Percentiles rank a stretch among this genome's conserved stretches.
phyloP scores from a whole-genome alignment of 2,888 invertebrate species.

The Pseudococcus viburni region DNA sequence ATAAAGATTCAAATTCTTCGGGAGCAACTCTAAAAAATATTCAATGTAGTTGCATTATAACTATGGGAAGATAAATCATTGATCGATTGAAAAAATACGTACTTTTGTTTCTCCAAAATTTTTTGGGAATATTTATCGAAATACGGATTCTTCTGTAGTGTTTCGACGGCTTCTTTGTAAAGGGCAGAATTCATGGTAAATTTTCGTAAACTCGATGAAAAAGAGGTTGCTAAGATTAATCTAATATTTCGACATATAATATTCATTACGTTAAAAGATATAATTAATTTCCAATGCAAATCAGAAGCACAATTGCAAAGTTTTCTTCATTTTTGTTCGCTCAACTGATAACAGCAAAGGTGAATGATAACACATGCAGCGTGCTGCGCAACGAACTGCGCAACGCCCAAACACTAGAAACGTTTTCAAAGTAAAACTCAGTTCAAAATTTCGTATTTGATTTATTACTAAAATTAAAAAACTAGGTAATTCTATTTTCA shows the following conservation, averaged over 20 bases:
- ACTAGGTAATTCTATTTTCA: too few species aligned
- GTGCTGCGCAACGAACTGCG: neutral
- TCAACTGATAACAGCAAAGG: neutral
- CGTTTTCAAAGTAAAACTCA: too few species aligned
- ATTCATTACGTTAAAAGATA: conserved; percentile 46
- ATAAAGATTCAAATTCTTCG: conserved; percentile 79
- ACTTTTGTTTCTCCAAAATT: conserved; percentile 80
- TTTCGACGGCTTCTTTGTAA: conserved; percentile 72
- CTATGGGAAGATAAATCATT: neutral
- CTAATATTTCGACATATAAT: conserved; percentile 26
- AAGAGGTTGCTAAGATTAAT: neutral
- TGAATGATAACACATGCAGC: neutral
- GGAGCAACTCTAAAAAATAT: conserved; percentile 75
- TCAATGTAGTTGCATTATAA: neutral
- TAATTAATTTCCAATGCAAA: neutral
- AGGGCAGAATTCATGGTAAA: conserved; percentile 42
- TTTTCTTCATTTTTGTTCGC: neutral
- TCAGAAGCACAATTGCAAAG: neutral
- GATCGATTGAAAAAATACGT: neutral
- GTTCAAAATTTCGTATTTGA: too few species aligned
- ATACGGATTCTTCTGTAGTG: conserved; percentile 80
- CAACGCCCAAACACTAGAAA: neutral
- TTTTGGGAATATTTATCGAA: conserved; percentile 86
- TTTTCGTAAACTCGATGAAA: neutral
- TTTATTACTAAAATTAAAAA: too few species aligned